These are phyloP conservation scores for Amblyjoppa proteus DNA, from an alignment of 2,888 invertebrate species.

Conservation along the genomic window DNA sequence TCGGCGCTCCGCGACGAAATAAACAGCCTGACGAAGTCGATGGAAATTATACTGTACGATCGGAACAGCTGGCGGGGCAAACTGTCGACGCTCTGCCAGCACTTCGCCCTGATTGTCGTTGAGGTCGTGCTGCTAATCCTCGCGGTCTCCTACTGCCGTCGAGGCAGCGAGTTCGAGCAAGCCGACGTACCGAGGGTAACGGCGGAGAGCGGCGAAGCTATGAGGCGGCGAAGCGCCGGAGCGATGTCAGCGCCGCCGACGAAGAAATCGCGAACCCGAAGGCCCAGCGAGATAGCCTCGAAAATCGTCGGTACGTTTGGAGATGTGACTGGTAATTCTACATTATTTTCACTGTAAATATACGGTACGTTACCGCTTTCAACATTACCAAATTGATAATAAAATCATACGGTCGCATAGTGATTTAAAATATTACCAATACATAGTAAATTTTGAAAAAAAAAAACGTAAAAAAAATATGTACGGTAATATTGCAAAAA, in stretches of 20 bases:
- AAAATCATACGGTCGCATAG: too few species aligned
- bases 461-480: too few species aligned
- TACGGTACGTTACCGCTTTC: too few species aligned
- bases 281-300: slow-evolving; percentile 90
- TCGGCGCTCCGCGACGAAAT: slow-evolving; percentile 89
- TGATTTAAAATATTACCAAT: too few species aligned
- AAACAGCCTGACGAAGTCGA: slow-evolving; percentile 87
- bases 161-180: slow-evolving; percentile 81
- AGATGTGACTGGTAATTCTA: too few species aligned
- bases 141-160: slow-evolving; percentile 86
- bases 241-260: slow-evolving; percentile 55
- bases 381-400: too few species aligned
- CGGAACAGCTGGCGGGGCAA: slow-evolving; percentile 89
- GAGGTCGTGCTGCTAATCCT: slow-evolving; percentile 86
- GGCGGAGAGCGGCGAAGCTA: slow-evolving; percentile 69
- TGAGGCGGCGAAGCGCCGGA: slow-evolving; percentile 69
- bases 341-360: too few species aligned
- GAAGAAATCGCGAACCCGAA: slow-evolving; percentile 87
- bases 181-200: slow-evolving; percentile 80
- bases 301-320: slow-evolving; percentile 86
- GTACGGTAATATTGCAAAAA: too few species aligned
- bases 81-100: slow-evolving; percentile 87
- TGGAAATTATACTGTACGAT: slow-evolving; percentile 88
- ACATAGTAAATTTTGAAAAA: too few species aligned
- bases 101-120: slow-evolving; percentile 85